These are phyloP conservation scores for Apodemia hepburni DNA, from an alignment of 2,888 invertebrate genomes.

Conservation along the genomic window DNA sequence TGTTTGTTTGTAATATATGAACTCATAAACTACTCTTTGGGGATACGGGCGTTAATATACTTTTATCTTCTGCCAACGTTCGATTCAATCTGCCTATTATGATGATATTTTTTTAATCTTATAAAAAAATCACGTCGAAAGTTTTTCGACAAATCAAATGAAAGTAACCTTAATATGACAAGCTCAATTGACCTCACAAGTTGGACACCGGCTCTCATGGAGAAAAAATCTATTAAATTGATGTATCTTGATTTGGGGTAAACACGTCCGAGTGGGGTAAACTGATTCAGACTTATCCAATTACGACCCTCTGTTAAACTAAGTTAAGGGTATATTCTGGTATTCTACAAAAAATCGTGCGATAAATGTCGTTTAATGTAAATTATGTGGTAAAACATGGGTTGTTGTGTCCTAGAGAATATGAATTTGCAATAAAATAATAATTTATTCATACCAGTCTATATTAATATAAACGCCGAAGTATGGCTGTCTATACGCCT, in stretches of 20 bases:
- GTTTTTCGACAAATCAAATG: background rate
- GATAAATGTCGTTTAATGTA: background rate
- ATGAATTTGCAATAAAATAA: too few relatives aligned
- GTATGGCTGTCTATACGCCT: too few relatives aligned
- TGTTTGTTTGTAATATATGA: too few relatives aligned
- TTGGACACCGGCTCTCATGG: conserved; percentile 25
- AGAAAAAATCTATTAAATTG: conserved; percentile 50
- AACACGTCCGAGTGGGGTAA: conserved; percentile 74
- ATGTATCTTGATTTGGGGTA: conserved; percentile 66
- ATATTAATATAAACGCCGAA: too few relatives aligned
- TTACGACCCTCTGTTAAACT: conserved; percentile 53
- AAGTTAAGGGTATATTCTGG: conserved; percentile 42
- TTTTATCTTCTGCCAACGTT: too few relatives aligned
- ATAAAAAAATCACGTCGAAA: background rate
- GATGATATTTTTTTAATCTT: too few relatives aligned
- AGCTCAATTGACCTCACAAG: conserved; percentile 9
- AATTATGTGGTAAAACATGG: background rate
- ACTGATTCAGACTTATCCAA: conserved; percentile 76
- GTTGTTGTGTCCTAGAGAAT: too few relatives aligned
- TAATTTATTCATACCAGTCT: too few relatives aligned
- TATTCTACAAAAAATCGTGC: conserved; percentile 21
- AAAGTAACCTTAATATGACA: background rate
- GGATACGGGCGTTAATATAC: too few relatives aligned
- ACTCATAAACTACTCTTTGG: too few relatives aligned
- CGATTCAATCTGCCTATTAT: too few relatives aligned